A percentile compares a stretch with the other conserved stretches of the same genome.
phyloP scores from a whole-genome alignment of 2,797 vertebrate genomes.

The Echiichthys vipera region DNA sequence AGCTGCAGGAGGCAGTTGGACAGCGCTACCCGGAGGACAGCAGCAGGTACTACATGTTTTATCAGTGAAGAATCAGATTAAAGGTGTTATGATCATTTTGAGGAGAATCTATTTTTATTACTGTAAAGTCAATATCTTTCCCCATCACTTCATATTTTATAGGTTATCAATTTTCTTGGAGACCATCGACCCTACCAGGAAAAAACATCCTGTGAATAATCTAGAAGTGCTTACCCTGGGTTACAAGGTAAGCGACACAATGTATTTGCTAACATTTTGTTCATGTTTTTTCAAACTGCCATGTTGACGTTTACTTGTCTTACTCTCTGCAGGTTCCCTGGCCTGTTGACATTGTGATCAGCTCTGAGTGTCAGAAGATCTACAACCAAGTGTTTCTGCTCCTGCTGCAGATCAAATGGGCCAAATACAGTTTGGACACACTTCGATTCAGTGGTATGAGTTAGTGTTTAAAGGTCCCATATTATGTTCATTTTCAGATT shows the following conservation, averaged over 20 bases:
- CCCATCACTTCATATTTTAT: neutral
- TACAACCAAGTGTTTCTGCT: constrained; percentile 99
- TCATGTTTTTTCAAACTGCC: neutral
- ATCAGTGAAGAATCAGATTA: neutral
- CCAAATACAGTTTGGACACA: constrained; percentile 97
- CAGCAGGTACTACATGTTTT: constrained; percentile 84
- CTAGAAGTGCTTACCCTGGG: constrained; percentile 94
- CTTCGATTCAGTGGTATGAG: constrained; percentile 93
- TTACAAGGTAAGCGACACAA: constrained; percentile 89
- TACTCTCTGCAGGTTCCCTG: constrained; percentile 91
- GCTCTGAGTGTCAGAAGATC: constrained; percentile 98
- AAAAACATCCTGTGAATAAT: constrained; percentile 95
- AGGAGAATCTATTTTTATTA: neutral
- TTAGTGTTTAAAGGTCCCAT: too few species aligned
- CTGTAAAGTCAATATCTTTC: neutral
- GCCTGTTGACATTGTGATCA: constrained; percentile 99
- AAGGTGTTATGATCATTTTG: neutral
- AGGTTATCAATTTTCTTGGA: constrained; percentile 95
- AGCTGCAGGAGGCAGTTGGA: constrained; percentile 95
- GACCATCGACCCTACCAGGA: constrained; percentile 90
- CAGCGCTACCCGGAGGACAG: constrained; percentile 95
- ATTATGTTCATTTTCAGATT: too few species aligned
- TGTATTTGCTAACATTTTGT: neutral
- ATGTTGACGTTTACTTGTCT: constrained; percentile 3
- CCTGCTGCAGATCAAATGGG: constrained; percentile 98